Percentiles rank a stretch among this genome's conserved stretches.
Evolutionary conservation across 2,797 vertebrate genomes (phyloP).

Genomic region (Gobio occitaniae): DNA sequence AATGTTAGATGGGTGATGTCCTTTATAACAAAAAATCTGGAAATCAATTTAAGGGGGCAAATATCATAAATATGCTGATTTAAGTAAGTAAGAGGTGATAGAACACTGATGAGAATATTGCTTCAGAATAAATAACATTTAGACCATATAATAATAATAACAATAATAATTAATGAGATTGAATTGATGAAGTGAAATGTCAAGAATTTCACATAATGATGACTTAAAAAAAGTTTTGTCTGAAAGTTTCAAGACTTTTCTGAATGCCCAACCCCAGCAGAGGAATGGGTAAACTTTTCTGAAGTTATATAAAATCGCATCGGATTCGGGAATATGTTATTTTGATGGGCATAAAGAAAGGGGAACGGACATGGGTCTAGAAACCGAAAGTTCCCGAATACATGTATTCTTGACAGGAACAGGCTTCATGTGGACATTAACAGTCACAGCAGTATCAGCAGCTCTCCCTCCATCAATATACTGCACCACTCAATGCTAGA

Average conservation of each 20-base stretch:
- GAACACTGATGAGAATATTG: too few relatives aligned
- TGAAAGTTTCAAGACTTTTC: neutral
- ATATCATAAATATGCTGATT: too few relatives aligned
- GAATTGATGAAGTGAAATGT: neutral
- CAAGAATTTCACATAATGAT: neutral
- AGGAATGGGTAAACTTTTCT: neutral
- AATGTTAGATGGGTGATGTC: too few relatives aligned
- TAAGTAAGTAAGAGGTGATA: too few relatives aligned
- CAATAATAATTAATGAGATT: neutral
- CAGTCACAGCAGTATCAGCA: slow-evolving; percentile 52
- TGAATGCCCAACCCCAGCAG: too few relatives aligned
- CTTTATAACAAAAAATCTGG: too few relatives aligned
- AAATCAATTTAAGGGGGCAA: too few relatives aligned
- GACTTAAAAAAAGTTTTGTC: neutral
- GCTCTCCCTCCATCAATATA: slow-evolving; percentile 12
- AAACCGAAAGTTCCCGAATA: neutral
- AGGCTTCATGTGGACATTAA: slow-evolving; percentile 32
- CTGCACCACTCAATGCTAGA: neutral
- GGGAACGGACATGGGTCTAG: neutral
- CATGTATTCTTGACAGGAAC: neutral
- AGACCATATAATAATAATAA: too few relatives aligned
- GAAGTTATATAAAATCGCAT: neutral
- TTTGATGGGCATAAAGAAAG: neutral
- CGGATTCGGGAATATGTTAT: neutral
- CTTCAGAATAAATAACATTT: too few relatives aligned